Conservation (phyloP, 2,113 vertebrate species). For the Speoplatyrhinus poulsoni region DNA sequence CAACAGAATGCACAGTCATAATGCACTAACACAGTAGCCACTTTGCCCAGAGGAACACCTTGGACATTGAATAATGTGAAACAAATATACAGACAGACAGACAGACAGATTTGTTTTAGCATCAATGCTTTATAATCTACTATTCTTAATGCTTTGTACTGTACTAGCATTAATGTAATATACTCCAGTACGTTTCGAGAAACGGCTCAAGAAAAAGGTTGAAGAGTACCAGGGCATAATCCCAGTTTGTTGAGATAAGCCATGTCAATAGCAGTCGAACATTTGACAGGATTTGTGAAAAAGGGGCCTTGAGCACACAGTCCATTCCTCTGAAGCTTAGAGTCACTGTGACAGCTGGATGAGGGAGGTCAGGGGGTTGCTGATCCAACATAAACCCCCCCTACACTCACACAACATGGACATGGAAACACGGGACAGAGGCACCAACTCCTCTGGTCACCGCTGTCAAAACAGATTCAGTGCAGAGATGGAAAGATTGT, state of each 20-base stretch:
- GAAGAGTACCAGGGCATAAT: constrained; percentile 68
- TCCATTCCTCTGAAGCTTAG: constrained; percentile 76
- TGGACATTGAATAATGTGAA: constrained; percentile 54
- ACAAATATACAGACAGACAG: constrained; percentile 28
- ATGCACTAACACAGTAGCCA: constrained; percentile 60
- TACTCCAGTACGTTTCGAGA: constrained; percentile 42
- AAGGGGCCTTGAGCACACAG: constrained; percentile 64
- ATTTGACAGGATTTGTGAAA: constrained; percentile 78
- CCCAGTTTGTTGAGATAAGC: constrained; percentile 77
- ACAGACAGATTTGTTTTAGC: too few relatives aligned
- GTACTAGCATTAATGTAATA: constrained; percentile 46
- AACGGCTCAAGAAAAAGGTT: constrained; percentile 58
- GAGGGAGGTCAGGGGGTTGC: constrained; percentile 71
- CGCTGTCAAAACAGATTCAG: constrained; percentile 60
- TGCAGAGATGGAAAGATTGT: constrained; percentile 39
- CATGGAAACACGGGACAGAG: constrained; percentile 60
- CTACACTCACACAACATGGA: constrained; percentile 43
- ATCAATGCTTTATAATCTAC: too few relatives aligned
- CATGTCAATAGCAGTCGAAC: constrained; percentile 75
- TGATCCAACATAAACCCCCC: constrained; percentile 51
- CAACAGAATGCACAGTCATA: constrained; percentile 64
- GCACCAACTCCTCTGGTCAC: constrained; percentile 41
- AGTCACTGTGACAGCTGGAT: constrained; percentile 77
- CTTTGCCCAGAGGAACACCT: constrained; percentile 44
- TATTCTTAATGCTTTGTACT: constrained; percentile 31